phyloP scores from a whole-genome alignment of 2,888 invertebrate species.

The Eilema sororculum region DNA sequence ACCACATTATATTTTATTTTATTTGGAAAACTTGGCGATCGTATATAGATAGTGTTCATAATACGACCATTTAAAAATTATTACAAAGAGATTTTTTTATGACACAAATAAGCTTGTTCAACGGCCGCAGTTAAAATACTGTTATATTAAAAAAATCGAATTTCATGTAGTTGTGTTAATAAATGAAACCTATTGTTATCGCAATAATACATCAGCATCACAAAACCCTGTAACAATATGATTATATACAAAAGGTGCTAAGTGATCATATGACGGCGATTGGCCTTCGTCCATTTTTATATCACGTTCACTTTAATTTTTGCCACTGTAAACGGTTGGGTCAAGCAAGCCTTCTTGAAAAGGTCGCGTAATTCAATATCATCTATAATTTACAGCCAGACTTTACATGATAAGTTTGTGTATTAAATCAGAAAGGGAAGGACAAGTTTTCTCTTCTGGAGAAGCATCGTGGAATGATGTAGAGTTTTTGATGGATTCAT shows the following conservation, averaged over 20 bases:
- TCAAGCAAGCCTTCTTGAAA: conserved; percentile 22
- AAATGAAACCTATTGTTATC: not conserved
- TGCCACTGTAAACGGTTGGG: conserved; percentile 30
- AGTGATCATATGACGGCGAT: conserved; percentile 33
- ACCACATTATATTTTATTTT: not conserved
- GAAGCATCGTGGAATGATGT: not conserved
- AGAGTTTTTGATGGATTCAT: not conserved
- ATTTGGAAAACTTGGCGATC: not conserved
- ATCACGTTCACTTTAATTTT: conserved; percentile 40
- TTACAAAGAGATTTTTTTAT: not conserved
- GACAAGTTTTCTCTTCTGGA: not conserved
- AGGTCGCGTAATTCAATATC: conserved; percentile 27
- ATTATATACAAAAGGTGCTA: conserved; percentile 34
- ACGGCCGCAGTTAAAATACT: too few species aligned
- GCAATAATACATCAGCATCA: not conserved
- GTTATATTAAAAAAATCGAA: not conserved
- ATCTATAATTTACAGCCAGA: not conserved
- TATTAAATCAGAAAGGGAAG: not conserved
- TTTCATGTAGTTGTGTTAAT: not conserved
- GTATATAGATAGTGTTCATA: not conserved
- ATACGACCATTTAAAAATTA: not conserved
- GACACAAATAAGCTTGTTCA: not conserved
- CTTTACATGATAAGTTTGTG: not conserved
- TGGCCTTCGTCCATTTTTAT: conserved; percentile 40
- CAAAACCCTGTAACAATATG: conserved; percentile 6